Evolutionary conservation across 2,888 invertebrate genomes (phyloP).

Genomic region (Hirtodrosophila cameraria): DNA sequence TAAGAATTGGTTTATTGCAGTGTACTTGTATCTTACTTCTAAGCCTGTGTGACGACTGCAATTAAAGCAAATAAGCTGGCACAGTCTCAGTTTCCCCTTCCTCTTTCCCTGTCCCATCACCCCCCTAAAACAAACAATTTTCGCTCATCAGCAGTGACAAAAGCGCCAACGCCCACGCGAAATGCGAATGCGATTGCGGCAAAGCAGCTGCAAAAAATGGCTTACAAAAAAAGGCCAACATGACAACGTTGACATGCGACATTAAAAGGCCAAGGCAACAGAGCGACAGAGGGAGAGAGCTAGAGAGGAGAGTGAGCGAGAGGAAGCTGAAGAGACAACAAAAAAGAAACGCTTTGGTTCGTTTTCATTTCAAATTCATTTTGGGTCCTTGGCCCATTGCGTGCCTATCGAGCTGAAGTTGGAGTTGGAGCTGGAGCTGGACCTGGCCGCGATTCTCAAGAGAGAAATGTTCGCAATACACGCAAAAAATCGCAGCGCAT

Average conservation of each 20-base stretch:
- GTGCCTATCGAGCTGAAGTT: conserved; percentile 37
- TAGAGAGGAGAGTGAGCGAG: no score
- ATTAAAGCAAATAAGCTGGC: conserved; percentile 65
- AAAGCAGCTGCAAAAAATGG: conserved; percentile 17
- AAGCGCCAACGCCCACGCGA: conserved; percentile 49
- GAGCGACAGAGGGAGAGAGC: conserved; percentile 7
- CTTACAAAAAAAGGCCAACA: conserved; percentile 62
- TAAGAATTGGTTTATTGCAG: no score
- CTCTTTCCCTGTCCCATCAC: background rate
- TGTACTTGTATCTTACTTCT: conserved; percentile 15
- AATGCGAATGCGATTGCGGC: no score
- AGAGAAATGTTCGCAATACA: conserved; percentile 67
- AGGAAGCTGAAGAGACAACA: conserved; percentile 6
- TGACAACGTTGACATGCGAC: conserved; percentile 78
- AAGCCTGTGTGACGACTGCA: conserved; percentile 47
- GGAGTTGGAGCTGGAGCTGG: background rate
- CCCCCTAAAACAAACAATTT: conserved; percentile 53
- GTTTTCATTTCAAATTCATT: background rate
- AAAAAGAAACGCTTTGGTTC: background rate
- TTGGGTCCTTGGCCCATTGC: conserved; percentile 46
- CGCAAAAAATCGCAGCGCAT: conserved; percentile 76
- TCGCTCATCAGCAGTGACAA: conserved; percentile 64
- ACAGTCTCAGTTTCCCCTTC: background rate
- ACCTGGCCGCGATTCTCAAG: conserved; percentile 40
- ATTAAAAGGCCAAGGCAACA: conserved; percentile 64